Conservation (phyloP, 1,140 invertebrate genomes). For the Goniozus legneri region DNA sequence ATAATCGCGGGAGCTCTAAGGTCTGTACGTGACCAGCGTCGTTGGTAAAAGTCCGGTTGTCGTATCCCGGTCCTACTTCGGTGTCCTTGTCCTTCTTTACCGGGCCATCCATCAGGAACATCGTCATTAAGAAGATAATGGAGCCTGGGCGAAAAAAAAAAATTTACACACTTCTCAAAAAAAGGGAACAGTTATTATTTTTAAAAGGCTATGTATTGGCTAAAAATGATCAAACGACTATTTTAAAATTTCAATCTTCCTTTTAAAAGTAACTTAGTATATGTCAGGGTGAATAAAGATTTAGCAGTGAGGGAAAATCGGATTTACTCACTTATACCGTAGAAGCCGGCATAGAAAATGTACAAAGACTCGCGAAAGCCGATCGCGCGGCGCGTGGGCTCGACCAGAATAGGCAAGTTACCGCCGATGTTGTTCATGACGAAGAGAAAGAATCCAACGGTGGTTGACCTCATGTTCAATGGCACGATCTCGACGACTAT, state of each 20-base stretch:
- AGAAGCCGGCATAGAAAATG: slow-evolving; percentile 83
- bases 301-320: no score
- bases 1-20: slow-evolving; percentile 41
- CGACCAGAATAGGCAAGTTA: slow-evolving; percentile 83
- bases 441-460: slow-evolving; percentile 81
- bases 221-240: no score
- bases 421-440: slow-evolving; percentile 92
- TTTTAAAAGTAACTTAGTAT: no score
- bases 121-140: slow-evolving; percentile 66
- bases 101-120: slow-evolving; percentile 68
- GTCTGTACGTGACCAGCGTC: slow-evolving; percentile 46
- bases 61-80: slow-evolving; percentile 39
- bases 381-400: slow-evolving; percentile 74
- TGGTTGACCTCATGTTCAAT: slow-evolving; percentile 73
- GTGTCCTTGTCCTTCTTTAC: slow-evolving; percentile 29
- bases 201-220: no score
- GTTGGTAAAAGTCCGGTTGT: slow-evolving; percentile 54
- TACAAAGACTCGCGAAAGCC: slow-evolving; percentile 80
- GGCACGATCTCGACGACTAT: slow-evolving; percentile 86
- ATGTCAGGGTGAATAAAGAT: no score
- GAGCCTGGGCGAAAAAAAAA: slow-evolving; percentile 61
- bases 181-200: no score
- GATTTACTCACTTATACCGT: slow-evolving; percentile 76
- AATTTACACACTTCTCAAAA: neutral
- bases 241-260: no score